A percentile compares a stretch with the other conserved stretches of the same genome.
Evolutionary conservation across 2,113 vertebrate genomes (phyloP).

Genomic region (Larimichthys polyactis): DNA sequence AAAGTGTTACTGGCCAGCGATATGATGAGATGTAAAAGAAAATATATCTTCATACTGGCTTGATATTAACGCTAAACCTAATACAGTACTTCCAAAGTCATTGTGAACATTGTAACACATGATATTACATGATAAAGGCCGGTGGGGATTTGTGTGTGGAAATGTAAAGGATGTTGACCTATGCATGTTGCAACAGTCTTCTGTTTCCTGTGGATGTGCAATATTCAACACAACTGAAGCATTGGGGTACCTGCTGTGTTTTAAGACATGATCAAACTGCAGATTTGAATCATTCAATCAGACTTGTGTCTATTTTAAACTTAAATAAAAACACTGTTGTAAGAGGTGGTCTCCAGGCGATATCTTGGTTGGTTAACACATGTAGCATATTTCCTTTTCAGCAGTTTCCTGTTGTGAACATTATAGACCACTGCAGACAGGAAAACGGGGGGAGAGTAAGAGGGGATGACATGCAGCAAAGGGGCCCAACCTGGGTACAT

Average conservation of each 20-base stretch:
- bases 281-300: slow-evolving; percentile 47
- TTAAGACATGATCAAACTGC: slow-evolving; percentile 33
- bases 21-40: slow-evolving; percentile 29
- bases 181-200: slow-evolving; percentile 66
- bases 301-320: slow-evolving; percentile 60
- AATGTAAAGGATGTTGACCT: slow-evolving; percentile 53
- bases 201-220: slow-evolving; percentile 61
- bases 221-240: slow-evolving; percentile 46
- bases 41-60: slow-evolving; percentile 36
- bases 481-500: no score
- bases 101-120: slow-evolving; percentile 36
- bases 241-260: slow-evolving; percentile 32
- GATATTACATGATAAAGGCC: slow-evolving; percentile 21
- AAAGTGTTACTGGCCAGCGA: slow-evolving; percentile 19
- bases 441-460: no score
- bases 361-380: slow-evolving; percentile 17
- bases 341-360: slow-evolving; percentile 33
- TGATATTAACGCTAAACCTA: slow-evolving; percentile 36
- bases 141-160: slow-evolving; percentile 33
- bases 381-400: neutral
- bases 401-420: neutral
- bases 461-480: no score
- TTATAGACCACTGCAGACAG: no score
- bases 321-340: slow-evolving; percentile 60
- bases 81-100: slow-evolving; percentile 40